Evolutionary conservation across 2,888 invertebrate species (phyloP).

Genomic region (Andrena trimmerana): DNA sequence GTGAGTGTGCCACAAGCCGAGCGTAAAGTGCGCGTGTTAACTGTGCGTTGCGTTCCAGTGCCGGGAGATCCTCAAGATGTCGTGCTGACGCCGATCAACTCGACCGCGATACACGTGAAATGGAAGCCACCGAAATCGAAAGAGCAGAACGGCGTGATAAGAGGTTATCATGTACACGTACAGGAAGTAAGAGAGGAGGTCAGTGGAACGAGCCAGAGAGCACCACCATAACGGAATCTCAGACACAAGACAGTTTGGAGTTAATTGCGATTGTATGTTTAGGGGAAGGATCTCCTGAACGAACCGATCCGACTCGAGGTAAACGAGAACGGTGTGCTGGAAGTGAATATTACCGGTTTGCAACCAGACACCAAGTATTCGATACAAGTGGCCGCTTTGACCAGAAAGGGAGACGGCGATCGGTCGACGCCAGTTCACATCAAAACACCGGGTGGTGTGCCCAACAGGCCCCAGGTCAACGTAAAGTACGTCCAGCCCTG

Average conservation of each 20-base stretch:
- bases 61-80: conserved; percentile 99
- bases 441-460: conserved; percentile 97
- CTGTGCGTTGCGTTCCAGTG: conserved; percentile 89
- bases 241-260: background rate
- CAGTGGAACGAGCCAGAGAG: conserved; percentile 65
- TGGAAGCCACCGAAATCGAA: conserved; percentile 97
- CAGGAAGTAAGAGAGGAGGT: conserved; percentile 96
- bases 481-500: conserved; percentile 88
- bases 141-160: conserved; percentile 97
- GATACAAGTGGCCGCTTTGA: conserved; percentile 97
- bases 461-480: conserved; percentile 92
- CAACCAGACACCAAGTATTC: conserved; percentile 98
- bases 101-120: conserved; percentile 96
- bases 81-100: conserved; percentile 95
- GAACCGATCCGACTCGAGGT: conserved; percentile 96
- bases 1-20: conserved; percentile 57
- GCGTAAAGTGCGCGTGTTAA: conserved; percentile 72
- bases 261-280: conserved; percentile 15
- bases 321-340: conserved; percentile 91
- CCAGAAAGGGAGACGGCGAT: conserved; percentile 98
- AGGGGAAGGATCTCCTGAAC: conserved; percentile 92
- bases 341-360: conserved; percentile 94
- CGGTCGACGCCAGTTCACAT: conserved; percentile 94
- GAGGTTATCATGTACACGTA: conserved; percentile 98
- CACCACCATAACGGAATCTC: too few relatives aligned